phyloP scores from a whole-genome alignment of 2,113 vertebrate species.

The Megaptera novaeangliae region DNA sequence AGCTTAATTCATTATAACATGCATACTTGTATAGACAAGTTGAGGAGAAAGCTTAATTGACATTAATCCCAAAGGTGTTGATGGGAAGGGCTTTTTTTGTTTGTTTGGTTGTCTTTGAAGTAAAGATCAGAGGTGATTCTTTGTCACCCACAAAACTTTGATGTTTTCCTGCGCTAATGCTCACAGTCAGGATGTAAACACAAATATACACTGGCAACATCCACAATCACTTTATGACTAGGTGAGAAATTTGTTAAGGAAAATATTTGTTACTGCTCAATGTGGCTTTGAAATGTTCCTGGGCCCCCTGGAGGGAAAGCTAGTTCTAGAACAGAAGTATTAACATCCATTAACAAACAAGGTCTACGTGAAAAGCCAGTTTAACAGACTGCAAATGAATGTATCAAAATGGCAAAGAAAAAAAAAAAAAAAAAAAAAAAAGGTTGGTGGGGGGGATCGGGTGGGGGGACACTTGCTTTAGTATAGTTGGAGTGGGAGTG shows the following conservation, averaged over 20 bases:
- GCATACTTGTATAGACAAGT: conserved; percentile 45
- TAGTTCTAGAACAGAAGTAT: not conserved
- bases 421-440: not conserved
- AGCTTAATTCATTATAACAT: not conserved
- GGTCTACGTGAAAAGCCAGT: not conserved
- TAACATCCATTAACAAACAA: not conserved
- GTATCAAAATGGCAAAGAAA: not conserved
- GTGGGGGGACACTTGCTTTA: not conserved
- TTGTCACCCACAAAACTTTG: conserved; percentile 65
- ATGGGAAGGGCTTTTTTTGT: conserved; percentile 52
- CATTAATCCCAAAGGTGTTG: conserved; percentile 42
- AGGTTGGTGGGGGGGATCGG: not conserved
- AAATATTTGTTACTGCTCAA: conserved; percentile 30
- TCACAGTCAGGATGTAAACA: conserved; percentile 43
- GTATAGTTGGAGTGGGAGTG: not conserved
- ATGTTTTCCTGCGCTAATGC: conserved; percentile 32
- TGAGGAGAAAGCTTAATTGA: conserved; percentile 43
- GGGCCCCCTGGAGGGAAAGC: not conserved
- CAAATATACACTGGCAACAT: not conserved
- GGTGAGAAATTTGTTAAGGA: conserved; percentile 24
- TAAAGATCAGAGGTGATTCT: conserved; percentile 70
- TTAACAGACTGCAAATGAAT: not conserved
- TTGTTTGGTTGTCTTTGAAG: conserved; percentile 62
- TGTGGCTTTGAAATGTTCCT: conserved; percentile 12
- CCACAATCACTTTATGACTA: not conserved